Base-by-base conservation (phyloP, 2,113 vertebrate species). In the Tetraodon nigroviridis region DNA sequence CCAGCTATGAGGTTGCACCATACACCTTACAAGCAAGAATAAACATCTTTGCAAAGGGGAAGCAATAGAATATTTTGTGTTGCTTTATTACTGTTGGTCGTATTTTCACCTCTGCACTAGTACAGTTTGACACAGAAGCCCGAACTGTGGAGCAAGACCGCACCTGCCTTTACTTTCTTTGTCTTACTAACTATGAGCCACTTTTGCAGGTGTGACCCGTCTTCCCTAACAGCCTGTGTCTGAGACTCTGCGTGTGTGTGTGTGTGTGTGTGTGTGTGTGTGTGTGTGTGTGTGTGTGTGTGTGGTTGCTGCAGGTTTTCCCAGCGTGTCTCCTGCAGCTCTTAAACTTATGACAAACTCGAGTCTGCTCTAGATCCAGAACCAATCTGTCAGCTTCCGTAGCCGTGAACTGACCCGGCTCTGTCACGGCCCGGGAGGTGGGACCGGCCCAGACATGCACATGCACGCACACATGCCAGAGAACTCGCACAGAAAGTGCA, bases 91-190 rank as follows among this genome's bases (percentile, higher is more conserved):
- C 3, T 11, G 32, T 10, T 37, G 32, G 10, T 37, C 11, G 4
- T 37, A 12, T 37, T 37, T 37, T 37, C 32, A 37, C 32, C 32
- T 11, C 10, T 37, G 32, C 32, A 44, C 62, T 19, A 20, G 7
- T 55, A 15, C 4, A 50, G 29, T 21, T 15, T 22, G 61, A 76
- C 71, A 59, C 64, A 51, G 3, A 40, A 40, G 18, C 49, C 19
- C 54, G 63, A 63, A 73, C 47, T 67, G 40, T 62, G 73, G 55
- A 81, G 70, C 32, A 81, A 67, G 44, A 45, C 13, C 13, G 32
- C 22, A 73, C 75, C 66, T 55, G 55, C 47, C 16, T 53, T 50
- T 10, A 45, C 24, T 27, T 27, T 27, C n/a, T n/a, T n/a, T n/a
- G n/a, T n/a, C n/a, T n/a, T n/a, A n/a, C n/a, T n/a, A n/a, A n/a